These are phyloP conservation scores for Loripinus fragilis DNA, from an alignment of 2,888 invertebrate genomes.

Conservation along the genomic window DNA sequence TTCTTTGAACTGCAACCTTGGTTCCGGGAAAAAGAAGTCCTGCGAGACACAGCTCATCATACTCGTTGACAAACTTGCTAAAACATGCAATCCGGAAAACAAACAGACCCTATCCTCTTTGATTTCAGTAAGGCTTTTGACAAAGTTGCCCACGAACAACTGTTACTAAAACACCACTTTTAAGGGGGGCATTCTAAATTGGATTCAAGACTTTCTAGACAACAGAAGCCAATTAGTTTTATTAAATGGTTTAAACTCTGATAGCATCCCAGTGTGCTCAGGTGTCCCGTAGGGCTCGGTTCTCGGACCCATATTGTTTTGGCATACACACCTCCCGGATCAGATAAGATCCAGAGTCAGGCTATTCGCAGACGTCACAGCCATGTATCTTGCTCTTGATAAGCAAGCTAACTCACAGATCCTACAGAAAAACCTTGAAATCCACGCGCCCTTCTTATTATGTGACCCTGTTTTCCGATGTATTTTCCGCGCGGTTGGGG, in stretches of 20 bases:
- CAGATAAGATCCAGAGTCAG: slow-evolving; percentile 18
- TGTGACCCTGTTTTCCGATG: too few species aligned
- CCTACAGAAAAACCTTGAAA: slow-evolving; percentile 22
- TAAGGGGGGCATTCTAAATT: slow-evolving; percentile 20
- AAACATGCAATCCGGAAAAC: slow-evolving; percentile 32
- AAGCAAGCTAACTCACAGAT: not conserved
- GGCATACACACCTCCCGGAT: slow-evolving; percentile 7
- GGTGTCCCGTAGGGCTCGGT: slow-evolving; percentile 35
- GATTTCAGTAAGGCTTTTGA: too few species aligned
- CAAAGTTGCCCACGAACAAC: slow-evolving; percentile 22
- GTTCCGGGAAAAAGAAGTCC: slow-evolving; percentile 19
- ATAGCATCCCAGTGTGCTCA: slow-evolving; percentile 18
- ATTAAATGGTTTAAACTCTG: slow-evolving; percentile 18
- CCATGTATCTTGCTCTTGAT: slow-evolving; percentile 10
- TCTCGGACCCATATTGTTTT: slow-evolving; percentile 24
- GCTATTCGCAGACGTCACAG: slow-evolving; percentile 27
- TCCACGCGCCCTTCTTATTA: too few species aligned
- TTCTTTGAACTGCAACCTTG: slow-evolving; percentile 27
- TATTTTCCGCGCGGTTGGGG: too few species aligned
- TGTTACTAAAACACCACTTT: slow-evolving; percentile 15
- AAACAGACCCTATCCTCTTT: too few species aligned
- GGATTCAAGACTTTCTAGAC: slow-evolving; percentile 28
- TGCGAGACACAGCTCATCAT: slow-evolving; percentile 35
- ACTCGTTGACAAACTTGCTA: slow-evolving; percentile 10
- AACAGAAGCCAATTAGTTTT: slow-evolving; percentile 20